These are phyloP conservation scores for Microctonus aethiopoides DNA, from an alignment of 2,888 invertebrate genomes.

Conservation along the genomic window DNA sequence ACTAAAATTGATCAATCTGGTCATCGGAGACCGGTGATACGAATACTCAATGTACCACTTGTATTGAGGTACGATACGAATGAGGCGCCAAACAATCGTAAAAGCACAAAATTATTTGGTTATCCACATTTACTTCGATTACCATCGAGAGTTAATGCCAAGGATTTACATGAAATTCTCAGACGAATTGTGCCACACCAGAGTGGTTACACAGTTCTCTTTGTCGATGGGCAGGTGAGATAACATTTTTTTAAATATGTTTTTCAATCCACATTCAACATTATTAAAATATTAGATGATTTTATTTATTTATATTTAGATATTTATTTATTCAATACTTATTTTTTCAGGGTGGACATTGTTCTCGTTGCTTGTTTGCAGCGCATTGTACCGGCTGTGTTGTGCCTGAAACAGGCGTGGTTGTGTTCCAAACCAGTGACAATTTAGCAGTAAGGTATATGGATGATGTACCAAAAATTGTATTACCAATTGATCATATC, in stretches of 20 bases:
- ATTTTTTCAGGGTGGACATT: conserved; percentile 70
- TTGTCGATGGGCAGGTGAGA: conserved; percentile 71
- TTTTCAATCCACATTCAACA: neutral
- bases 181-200: conserved; percentile 68
- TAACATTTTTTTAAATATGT: conserved; percentile 10
- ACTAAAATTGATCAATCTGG: conserved; percentile 62
- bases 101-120: conserved; percentile 68
- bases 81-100: conserved; percentile 68
- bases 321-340: too few relatives aligned
- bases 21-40: conserved; percentile 57
- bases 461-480: conserved; percentile 63
- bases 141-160: conserved; percentile 69
- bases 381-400: conserved; percentile 72
- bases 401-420: conserved; percentile 66
- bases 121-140: conserved; percentile 71
- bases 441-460: conserved; percentile 69
- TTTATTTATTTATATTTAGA: conserved; percentile 26
- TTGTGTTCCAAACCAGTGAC: conserved; percentile 70
- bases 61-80: conserved; percentile 69
- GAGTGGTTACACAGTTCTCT: conserved; percentile 68
- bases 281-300: neutral
- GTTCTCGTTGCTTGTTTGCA: conserved; percentile 72
- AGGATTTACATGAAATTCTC: conserved; percentile 68
- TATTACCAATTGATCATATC: conserved; percentile 66
- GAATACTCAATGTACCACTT: conserved; percentile 70